Percentiles rank a stretch among this genome's conserved stretches.
These are phyloP conservation scores for Pheucticus melanocephalus DNA, from an alignment of 2,113 vertebrate genomes.

Conservation along the genomic window DNA sequence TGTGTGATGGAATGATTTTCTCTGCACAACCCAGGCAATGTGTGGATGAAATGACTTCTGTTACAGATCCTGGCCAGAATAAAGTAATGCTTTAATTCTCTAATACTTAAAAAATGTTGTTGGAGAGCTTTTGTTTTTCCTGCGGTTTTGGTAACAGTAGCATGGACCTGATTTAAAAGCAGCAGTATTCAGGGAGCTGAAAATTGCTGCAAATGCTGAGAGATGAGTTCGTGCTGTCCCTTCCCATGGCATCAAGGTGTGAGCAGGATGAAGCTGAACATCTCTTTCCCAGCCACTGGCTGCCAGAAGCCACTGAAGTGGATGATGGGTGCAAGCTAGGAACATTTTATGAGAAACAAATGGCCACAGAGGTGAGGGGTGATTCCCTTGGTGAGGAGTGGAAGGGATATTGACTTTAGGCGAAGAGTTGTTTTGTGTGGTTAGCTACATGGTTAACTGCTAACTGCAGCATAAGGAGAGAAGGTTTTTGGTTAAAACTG, in stretches of 20 bases:
- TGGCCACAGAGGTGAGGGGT: slow-evolving; percentile 90
- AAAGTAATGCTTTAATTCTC: not conserved
- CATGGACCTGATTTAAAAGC: not conserved
- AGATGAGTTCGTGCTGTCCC: not conserved
- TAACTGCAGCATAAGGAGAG: not conserved
- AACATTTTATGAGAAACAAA: slow-evolving; percentile 92
- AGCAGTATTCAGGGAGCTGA: not conserved
- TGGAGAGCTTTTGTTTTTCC: not conserved
- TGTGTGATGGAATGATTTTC: not conserved
- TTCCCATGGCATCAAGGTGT: accelerated
- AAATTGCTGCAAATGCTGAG: not conserved
- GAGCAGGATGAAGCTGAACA: not conserved
- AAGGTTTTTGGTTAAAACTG: not conserved
- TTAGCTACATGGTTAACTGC: too few relatives aligned
- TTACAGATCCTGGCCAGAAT: not conserved
- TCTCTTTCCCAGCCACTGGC: not conserved
- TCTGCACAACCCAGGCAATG: not conserved
- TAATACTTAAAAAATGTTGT: not conserved
- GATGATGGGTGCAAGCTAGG: slow-evolving; percentile 92
- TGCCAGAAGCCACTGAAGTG: slow-evolving; percentile 47
- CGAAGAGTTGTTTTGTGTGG: not conserved
- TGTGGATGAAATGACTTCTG: not conserved
- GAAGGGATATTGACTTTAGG: slow-evolving; percentile 77
- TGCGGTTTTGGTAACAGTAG: not conserved
- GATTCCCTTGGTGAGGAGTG: slow-evolving; percentile 92